Percentiles rank a stretch among this genome's conserved stretches.
phyloP scores from a whole-genome alignment of 2,888 invertebrate species.

The Thereva nobilitata region DNA sequence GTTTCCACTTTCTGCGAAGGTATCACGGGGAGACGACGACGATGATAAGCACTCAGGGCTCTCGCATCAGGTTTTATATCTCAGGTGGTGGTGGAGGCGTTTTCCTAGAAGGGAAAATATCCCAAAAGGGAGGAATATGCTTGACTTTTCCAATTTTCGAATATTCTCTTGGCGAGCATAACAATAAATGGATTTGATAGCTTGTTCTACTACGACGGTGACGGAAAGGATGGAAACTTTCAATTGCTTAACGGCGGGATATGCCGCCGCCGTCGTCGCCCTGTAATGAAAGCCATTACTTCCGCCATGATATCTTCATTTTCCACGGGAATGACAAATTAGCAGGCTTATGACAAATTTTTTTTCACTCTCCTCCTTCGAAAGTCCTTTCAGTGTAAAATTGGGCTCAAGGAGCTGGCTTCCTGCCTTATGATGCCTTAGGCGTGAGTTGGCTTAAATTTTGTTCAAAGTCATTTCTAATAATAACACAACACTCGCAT shows the following conservation, averaged over 20 bases:
- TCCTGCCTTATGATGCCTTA: too few relatives aligned
- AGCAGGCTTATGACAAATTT: too few relatives aligned
- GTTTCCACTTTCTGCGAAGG: constrained; percentile 32
- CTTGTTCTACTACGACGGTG: constrained; percentile 31
- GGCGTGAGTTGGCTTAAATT: too few relatives aligned
- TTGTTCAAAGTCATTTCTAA: too few relatives aligned
- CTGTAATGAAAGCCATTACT: constrained; percentile 4
- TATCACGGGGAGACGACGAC: constrained; percentile 24
- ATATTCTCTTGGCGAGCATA: constrained; percentile 40
- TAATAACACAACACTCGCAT: too few relatives aligned
- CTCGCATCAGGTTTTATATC: constrained; percentile 33
- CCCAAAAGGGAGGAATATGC: constrained; percentile 35
- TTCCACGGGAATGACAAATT: constrained; percentile 3
- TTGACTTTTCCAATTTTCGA: constrained; percentile 42
- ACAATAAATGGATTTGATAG: constrained; percentile 42
- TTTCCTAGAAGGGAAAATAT: constrained; percentile 1
- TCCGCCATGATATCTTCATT: constrained; percentile 8
- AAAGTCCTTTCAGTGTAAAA: too few relatives aligned
- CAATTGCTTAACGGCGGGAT: constrained; percentile 32
- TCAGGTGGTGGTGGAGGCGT: constrained; percentile 23
- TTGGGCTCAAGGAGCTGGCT: too few relatives aligned
- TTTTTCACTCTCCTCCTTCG: too few relatives aligned
- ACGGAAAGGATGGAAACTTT: constrained; percentile 18
- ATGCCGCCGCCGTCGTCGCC: constrained; percentile 1
- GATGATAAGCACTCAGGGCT: constrained; percentile 37